Conservation (phyloP, 2,113 vertebrate genomes). For the Jaculus jaculus region DNA sequence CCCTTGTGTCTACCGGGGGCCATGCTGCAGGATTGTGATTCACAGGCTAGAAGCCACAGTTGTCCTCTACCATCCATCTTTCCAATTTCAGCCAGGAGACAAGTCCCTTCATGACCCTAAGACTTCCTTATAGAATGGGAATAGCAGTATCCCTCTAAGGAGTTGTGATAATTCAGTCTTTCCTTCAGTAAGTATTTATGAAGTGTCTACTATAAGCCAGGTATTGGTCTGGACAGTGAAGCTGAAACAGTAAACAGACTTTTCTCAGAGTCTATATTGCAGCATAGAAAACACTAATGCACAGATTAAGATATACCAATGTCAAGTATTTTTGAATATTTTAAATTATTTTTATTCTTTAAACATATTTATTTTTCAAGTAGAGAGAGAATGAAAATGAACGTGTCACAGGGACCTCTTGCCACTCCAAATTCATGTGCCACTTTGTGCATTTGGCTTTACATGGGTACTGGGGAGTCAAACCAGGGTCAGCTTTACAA, state of each 20-base stretch:
- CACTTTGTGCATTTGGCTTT: too few species aligned
- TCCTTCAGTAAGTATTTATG: conserved; percentile 46
- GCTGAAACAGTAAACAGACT: conserved; percentile 33
- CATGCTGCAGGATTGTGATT: background rate
- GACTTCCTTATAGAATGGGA: conserved; percentile 1
- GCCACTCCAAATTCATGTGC: too few species aligned
- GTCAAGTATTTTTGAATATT: background rate
- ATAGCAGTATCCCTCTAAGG: background rate
- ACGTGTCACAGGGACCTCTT: too few species aligned
- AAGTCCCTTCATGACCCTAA: background rate
- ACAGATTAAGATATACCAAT: background rate
- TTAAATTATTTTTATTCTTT: too few species aligned
- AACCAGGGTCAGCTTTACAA: too few species aligned
- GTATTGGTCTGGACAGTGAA: conserved; percentile 15
- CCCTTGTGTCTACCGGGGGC: background rate
- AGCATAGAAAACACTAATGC: background rate
- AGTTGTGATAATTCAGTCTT: background rate
- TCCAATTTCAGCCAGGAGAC: background rate
- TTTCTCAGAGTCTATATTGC: background rate
- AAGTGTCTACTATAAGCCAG: background rate
- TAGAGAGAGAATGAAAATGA: too few species aligned
- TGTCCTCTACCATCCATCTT: background rate
- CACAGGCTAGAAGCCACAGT: background rate
- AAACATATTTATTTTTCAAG: too few species aligned
- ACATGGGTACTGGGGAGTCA: too few species aligned